These are phyloP conservation scores for Junonia oenone DNA, from an alignment of 2,888 invertebrate genomes.

Conservation along the genomic window DNA sequence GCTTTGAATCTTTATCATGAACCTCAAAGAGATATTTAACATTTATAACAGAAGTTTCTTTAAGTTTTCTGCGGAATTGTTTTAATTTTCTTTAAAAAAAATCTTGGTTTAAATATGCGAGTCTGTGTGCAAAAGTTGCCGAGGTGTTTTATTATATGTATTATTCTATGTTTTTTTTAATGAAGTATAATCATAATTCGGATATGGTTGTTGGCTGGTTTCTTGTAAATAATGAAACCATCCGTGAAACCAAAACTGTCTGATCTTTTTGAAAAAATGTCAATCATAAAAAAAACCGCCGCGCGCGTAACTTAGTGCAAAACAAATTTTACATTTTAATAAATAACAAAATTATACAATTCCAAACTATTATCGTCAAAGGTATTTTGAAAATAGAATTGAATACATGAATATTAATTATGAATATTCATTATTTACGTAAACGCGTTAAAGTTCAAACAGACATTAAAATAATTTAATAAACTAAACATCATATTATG, in stretches of 20 bases:
- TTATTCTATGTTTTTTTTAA: too few relatives aligned
- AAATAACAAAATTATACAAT: neutral
- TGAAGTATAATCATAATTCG: too few relatives aligned
- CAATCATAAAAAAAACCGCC: too few relatives aligned
- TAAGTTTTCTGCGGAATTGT: neutral
- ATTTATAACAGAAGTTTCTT: neutral
- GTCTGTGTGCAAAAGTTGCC: too few relatives aligned
- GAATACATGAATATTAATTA: constrained; percentile 2
- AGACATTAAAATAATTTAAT: too few relatives aligned
- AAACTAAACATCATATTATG: too few relatives aligned
- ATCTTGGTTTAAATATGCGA: neutral
- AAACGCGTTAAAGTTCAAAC: neutral
- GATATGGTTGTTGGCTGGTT: too few relatives aligned
- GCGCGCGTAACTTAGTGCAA: too few relatives aligned
- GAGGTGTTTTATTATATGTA: too few relatives aligned
- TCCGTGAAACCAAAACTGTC: too few relatives aligned
- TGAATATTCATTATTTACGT: constrained; percentile 5
- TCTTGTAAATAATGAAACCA: too few relatives aligned
- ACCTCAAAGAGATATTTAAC: constrained; percentile 7
- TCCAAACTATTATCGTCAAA: neutral
- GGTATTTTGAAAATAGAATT: neutral
- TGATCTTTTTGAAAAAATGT: neutral
- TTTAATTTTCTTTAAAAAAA: neutral
- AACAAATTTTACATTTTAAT: neutral
- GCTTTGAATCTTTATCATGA: constrained; percentile 16